phyloP scores from a whole-genome alignment of 2,888 invertebrate genomes.

The Seira sanloemensis region DNA sequence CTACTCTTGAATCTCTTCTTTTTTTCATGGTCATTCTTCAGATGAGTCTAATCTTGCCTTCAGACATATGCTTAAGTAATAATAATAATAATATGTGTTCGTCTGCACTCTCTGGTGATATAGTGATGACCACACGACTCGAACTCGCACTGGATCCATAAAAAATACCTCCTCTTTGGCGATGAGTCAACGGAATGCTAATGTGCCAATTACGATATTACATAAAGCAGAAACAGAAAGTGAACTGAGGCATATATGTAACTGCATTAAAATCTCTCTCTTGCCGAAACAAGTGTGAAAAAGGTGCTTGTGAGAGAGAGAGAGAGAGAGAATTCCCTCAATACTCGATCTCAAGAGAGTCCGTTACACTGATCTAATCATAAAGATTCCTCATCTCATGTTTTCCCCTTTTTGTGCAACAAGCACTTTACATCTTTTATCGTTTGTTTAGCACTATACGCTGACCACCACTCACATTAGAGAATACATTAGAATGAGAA shows the following conservation, averaged over 20 bases:
- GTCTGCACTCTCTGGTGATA: constrained; percentile 14
- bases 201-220: constrained; percentile 56
- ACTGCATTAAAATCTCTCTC: background rate
- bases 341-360: background rate
- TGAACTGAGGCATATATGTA: background rate
- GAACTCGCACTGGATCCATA: constrained; percentile 32
- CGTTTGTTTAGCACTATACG: constrained; percentile 14
- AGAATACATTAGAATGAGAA: background rate
- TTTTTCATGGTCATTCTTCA: background rate
- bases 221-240: too few species aligned
- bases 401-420: too few species aligned
- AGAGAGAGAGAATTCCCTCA: background rate
- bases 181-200: constrained; percentile 63
- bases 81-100: background rate
- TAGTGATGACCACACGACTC: background rate
- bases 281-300: background rate
- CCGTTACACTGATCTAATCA: background rate
- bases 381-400: background rate
- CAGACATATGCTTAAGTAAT: background rate
- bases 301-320: too few species aligned
- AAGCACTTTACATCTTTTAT: constrained; percentile 14
- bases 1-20: too few species aligned
- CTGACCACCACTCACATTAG: background rate
- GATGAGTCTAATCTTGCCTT: too few species aligned
- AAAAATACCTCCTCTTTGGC: too few species aligned